These are phyloP conservation scores for Latrodectus hesperus DNA, from an alignment of 2,888 invertebrate genomes.

Conservation along the genomic window DNA sequence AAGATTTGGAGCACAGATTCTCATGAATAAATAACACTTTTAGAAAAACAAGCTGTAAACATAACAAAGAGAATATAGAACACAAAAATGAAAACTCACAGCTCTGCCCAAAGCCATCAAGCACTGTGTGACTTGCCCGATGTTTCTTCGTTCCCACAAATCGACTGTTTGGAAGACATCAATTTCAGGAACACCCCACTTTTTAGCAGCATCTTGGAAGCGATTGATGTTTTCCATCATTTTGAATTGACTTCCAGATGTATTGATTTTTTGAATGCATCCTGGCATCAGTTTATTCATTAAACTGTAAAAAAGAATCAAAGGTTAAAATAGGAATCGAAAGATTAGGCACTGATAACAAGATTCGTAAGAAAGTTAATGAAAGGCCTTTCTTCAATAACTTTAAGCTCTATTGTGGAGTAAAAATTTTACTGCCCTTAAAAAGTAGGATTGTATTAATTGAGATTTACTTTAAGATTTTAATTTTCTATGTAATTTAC, in stretches of 20 bases:
- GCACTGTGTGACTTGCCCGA: constrained; percentile 96
- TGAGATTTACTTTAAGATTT: too few species aligned
- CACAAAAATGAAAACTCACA: constrained; percentile 76
- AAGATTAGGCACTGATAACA: too few species aligned
- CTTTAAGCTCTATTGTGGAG: too few species aligned
- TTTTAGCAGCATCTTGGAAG: constrained; percentile 96
- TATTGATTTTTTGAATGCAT: constrained; percentile 95
- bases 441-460: too few species aligned
- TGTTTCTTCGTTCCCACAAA: constrained; percentile 96
- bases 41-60: neutral
- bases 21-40: too few species aligned
- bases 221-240: constrained; percentile 99
- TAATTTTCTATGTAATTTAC: too few species aligned
- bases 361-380: too few species aligned
- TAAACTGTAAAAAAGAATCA: constrained; percentile 77
- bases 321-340: neutral
- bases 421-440: too few species aligned
- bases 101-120: constrained; percentile 93
- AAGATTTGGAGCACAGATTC: too few species aligned
- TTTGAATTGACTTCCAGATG: constrained; percentile 97
- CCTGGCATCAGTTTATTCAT: constrained; percentile 96
- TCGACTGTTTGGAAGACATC: constrained; percentile 99
- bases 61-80: neutral
- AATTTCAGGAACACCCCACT: constrained; percentile 97
- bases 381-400: too few species aligned